A percentile compares a stretch with the other conserved stretches of the same genome.
Evolutionary conservation across 2,888 invertebrate species (phyloP).

Genomic region (Cheilosia vulpina): DNA sequence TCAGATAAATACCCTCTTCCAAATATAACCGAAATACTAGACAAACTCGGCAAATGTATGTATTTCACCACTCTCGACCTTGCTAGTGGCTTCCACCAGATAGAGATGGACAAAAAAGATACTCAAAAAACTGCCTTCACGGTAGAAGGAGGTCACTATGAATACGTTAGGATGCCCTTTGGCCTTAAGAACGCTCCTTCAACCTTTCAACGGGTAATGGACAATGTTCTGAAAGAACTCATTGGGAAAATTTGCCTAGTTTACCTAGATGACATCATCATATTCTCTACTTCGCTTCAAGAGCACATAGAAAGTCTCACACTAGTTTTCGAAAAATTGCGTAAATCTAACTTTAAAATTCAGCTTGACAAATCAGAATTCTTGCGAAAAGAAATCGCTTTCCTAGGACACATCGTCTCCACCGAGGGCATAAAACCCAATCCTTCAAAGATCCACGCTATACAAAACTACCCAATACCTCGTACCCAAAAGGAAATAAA

Average conservation of each 20-base stretch:
- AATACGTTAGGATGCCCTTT: slow-evolving; percentile 60
- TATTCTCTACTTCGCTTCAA: slow-evolving; percentile 18
- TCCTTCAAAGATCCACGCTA: too few species aligned
- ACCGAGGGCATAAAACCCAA: too few species aligned
- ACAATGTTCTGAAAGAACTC: slow-evolving; percentile 43
- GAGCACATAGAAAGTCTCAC: slow-evolving; percentile 10
- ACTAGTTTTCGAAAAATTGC: slow-evolving; percentile 21
- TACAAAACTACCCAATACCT: too few species aligned
- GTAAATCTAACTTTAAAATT: slow-evolving; percentile 6
- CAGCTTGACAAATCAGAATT: slow-evolving; percentile 30
- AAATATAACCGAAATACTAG: slow-evolving; percentile 76
- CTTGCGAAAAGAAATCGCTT: slow-evolving; percentile 41
- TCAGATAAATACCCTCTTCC: too few species aligned
- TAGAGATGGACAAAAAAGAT: slow-evolving; percentile 68
- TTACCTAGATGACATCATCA: slow-evolving; percentile 37
- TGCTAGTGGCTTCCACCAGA: slow-evolving; percentile 79
- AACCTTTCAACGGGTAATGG: slow-evolving; percentile 58
- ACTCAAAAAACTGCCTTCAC: slow-evolving; percentile 51
- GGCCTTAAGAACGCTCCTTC: slow-evolving; percentile 59
- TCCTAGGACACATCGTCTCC: slow-evolving; percentile 6
- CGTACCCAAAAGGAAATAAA: too few species aligned
- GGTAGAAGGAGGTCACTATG: slow-evolving; percentile 51
- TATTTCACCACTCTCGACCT: slow-evolving; percentile 79
- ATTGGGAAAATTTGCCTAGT: neutral
- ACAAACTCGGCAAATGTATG: slow-evolving; percentile 77